These are phyloP conservation scores for Proteles cristata DNA, from an alignment of 2,113 vertebrate genomes.

Conservation along the genomic window DNA sequence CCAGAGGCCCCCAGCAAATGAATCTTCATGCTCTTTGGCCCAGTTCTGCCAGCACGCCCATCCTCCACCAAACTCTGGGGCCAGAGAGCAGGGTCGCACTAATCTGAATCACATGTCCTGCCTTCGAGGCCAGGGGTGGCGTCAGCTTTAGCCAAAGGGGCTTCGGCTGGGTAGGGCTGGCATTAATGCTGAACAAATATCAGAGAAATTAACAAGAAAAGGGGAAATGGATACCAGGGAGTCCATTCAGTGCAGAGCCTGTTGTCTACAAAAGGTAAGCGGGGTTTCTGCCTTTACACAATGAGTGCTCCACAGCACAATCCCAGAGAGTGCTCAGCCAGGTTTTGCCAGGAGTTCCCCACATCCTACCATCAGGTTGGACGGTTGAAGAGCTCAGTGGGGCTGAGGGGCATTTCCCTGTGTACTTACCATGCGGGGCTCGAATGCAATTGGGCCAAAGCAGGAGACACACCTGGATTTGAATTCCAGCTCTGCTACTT, in stretches of 20 bases:
- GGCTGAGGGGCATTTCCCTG: not conserved
- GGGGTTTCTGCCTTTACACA: not conserved
- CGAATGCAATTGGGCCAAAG: not conserved
- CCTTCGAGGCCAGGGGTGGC: not conserved
- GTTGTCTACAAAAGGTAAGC: constrained; percentile 4
- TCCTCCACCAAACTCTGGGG: not conserved
- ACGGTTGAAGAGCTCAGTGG: not conserved
- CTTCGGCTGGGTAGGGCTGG: not conserved
- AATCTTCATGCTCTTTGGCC: not conserved
- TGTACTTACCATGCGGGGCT: not conserved
- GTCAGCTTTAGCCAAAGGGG: not conserved
- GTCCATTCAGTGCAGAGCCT: not conserved
- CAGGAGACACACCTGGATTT: not conserved
- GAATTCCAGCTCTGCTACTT: not conserved
- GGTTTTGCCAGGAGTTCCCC: not conserved
- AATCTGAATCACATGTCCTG: not conserved
- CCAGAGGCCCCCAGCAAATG: not conserved
- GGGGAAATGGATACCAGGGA: not conserved
- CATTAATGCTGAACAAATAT: not conserved
- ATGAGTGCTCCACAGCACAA: not conserved
- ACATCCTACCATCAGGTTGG: not conserved
- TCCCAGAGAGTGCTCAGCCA: not conserved
- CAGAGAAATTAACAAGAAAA: not conserved
- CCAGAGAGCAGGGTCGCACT: not conserved
- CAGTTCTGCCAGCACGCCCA: not conserved